These are phyloP conservation scores for Capitulum mitella DNA, from an alignment of 2,888 invertebrate genomes.

Conservation along the genomic window DNA sequence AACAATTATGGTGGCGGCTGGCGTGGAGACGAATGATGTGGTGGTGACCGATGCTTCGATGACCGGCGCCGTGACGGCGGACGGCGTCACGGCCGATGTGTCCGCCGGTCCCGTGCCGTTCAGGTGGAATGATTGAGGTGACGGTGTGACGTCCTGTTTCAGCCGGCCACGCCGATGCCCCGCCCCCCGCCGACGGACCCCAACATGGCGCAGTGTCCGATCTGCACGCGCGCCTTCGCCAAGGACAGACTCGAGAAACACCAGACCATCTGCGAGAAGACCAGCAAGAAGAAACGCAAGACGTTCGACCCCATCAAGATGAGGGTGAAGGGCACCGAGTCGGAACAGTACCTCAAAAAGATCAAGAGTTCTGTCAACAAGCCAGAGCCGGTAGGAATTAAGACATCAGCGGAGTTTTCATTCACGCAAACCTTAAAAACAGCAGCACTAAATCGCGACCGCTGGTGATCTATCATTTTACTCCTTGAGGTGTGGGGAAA, in stretches of 20 bases:
- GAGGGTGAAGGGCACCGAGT: constrained; percentile 81
- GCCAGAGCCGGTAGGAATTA: background rate
- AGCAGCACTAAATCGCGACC: background rate
- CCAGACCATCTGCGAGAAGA: constrained; percentile 73
- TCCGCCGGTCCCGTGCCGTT: too few species aligned
- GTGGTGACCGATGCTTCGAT: too few species aligned
- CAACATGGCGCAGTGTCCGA: constrained; percentile 55
- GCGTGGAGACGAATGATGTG: too few species aligned
- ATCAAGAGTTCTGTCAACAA: constrained; percentile 23
- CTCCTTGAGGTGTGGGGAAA: too few species aligned
- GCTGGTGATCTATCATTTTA: background rate
- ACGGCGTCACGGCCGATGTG: too few species aligned
- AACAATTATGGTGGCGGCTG: too few species aligned
- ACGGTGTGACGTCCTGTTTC: background rate
- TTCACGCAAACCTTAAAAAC: too few species aligned
- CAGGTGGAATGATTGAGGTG: too few species aligned
- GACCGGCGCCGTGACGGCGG: too few species aligned
- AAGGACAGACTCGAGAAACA: constrained; percentile 73
- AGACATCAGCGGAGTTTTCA: too few species aligned
- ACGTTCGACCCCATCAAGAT: constrained; percentile 81
- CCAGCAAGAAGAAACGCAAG: constrained; percentile 52
- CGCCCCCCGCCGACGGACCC: constrained; percentile 27
- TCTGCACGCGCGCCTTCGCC: constrained; percentile 74
- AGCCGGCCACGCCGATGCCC: background rate
- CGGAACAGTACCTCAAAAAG: constrained; percentile 59